Evolutionary conservation across 2,113 vertebrate genomes (phyloP).

Genomic region (Caranx ignobilis): DNA sequence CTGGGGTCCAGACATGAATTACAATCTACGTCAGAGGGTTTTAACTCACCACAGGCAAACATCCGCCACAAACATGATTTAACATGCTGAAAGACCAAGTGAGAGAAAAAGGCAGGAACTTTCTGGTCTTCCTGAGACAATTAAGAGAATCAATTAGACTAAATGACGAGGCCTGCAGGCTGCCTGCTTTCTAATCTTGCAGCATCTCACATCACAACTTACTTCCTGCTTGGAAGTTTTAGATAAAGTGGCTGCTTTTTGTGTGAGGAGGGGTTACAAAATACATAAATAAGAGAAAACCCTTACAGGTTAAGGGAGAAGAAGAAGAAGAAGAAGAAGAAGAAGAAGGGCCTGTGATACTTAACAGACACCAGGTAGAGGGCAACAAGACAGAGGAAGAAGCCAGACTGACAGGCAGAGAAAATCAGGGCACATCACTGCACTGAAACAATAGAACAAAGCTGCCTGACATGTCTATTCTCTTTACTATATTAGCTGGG

Average conservation of each 20-base stretch:
- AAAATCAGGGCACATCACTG: not conserved
- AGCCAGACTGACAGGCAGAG: slow-evolving; percentile 27
- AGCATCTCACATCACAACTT: slow-evolving; percentile 20
- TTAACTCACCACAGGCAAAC: slow-evolving; percentile 8
- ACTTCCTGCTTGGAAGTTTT: slow-evolving; percentile 30
- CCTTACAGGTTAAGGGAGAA: too few relatives aligned
- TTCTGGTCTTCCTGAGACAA: slow-evolving; percentile 52
- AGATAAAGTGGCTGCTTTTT: slow-evolving; percentile 3
- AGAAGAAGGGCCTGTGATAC: not conserved
- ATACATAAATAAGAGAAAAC: not conserved
- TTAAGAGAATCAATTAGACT: slow-evolving; percentile 66
- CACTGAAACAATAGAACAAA: slow-evolving; percentile 30
- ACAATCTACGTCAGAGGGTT: slow-evolving; percentile 16
- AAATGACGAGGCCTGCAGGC: slow-evolving; percentile 50
- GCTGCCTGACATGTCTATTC: slow-evolving; percentile 30
- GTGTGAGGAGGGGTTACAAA: not conserved
- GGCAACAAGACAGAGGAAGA: slow-evolving; percentile 11
- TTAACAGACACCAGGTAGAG: slow-evolving; percentile 30
- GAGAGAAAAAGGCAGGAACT: slow-evolving; percentile 33
- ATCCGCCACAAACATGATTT: slow-evolving; percentile 47
- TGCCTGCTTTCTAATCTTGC: not conserved
- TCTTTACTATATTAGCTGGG: slow-evolving; percentile 23
- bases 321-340: not conserved
- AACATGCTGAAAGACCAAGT: slow-evolving; percentile 39
- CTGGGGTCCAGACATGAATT: slow-evolving; percentile 26